Evolutionary conservation across 2,797 vertebrate genomes (phyloP).

Genomic region (Acrossocheilus wenchowensis): DNA sequence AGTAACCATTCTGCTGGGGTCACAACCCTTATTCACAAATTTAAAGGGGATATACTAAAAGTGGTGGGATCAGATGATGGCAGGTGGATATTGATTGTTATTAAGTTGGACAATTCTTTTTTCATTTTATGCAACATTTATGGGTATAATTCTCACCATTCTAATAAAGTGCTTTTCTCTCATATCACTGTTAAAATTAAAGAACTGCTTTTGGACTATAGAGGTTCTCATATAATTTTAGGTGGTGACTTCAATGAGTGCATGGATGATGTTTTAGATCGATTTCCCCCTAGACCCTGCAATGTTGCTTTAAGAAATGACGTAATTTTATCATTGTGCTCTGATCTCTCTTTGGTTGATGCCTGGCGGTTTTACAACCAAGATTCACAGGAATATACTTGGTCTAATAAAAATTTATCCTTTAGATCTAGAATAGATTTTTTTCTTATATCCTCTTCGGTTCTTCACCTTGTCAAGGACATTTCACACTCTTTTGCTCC

Average conservation of each 20-base stretch:
- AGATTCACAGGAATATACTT: background rate
- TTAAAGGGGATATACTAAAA: too few relatives aligned
- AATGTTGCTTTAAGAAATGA: background rate
- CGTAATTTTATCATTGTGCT: background rate
- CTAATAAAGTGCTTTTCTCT: background rate
- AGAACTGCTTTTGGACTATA: background rate
- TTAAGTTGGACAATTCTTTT: too few relatives aligned
- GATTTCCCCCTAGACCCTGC: background rate
- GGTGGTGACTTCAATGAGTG: background rate
- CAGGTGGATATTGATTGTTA: too few relatives aligned
- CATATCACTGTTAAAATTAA: background rate
- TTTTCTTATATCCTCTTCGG: background rate
- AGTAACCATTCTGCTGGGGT: too few relatives aligned
- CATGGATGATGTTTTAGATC: background rate
- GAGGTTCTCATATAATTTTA: background rate
- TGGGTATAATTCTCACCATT: background rate
- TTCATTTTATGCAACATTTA: background rate
- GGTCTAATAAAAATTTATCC: background rate
- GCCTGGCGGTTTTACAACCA: background rate
- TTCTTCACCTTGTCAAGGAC: background rate
- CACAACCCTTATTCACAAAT: too few relatives aligned
- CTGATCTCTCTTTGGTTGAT: background rate
- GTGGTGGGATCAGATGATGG: too few relatives aligned
- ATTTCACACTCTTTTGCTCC: background rate
- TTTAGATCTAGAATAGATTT: background rate